These are phyloP conservation scores for Himalopsyche kuldschensis DNA, from an alignment of 2,888 invertebrate species.

Conservation along the genomic window DNA sequence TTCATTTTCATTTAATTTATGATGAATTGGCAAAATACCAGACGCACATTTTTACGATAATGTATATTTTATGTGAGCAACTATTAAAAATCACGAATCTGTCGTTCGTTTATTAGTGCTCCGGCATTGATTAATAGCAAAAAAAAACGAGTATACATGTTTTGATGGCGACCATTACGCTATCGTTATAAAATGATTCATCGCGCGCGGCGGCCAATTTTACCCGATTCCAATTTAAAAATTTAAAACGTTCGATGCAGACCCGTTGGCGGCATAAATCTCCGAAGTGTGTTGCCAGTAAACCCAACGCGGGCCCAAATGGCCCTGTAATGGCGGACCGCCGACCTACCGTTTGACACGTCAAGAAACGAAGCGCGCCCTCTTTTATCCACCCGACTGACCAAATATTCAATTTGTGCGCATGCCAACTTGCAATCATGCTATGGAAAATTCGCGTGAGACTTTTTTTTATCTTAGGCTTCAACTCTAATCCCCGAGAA, in stretches of 20 bases:
- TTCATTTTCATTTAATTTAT: not conserved
- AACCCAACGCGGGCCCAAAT: slow-evolving; percentile 31
- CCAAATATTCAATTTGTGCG: slow-evolving; percentile 36
- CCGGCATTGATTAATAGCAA: not conserved
- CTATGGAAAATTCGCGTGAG: slow-evolving; percentile 12
- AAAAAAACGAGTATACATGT: not conserved
- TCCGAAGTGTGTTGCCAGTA: slow-evolving; percentile 28
- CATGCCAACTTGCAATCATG: slow-evolving; percentile 33
- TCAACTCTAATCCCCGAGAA: not conserved
- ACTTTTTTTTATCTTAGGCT: not conserved
- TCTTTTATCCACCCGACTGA: slow-evolving; percentile 5
- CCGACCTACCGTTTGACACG: slow-evolving; percentile 22
- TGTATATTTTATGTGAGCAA: not conserved
- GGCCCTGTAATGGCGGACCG: slow-evolving; percentile 24
- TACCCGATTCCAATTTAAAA: slow-evolving; percentile 25
- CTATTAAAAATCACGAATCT: not conserved
- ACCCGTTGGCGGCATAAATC: slow-evolving; percentile 28
- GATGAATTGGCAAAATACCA: not conserved
- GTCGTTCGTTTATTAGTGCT: not conserved
- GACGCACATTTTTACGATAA: not conserved
- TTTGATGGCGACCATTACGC: not conserved
- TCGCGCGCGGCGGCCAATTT: slow-evolving; percentile 19
- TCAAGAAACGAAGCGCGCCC: slow-evolving; percentile 15
- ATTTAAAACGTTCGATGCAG: slow-evolving; percentile 28
- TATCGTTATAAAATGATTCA: slow-evolving; percentile 16